Conservation (phyloP, 2,888 invertebrate genomes). For the Carcina quercana region DNA sequence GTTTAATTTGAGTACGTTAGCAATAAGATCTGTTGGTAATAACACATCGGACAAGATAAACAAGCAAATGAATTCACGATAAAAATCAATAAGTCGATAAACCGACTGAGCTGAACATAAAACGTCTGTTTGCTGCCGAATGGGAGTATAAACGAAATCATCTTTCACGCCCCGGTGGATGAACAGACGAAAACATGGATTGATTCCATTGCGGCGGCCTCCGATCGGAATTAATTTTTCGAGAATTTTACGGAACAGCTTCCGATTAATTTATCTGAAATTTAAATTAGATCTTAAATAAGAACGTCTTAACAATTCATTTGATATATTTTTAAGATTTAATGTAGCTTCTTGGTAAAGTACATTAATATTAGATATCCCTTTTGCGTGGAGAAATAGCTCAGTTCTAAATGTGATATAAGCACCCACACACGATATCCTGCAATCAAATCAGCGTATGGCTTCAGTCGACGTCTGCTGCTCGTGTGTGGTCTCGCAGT, state of each 20-base stretch:
- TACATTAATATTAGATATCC: no score
- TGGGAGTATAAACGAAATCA: slow-evolving; percentile 38
- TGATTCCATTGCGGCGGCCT: slow-evolving; percentile 32
- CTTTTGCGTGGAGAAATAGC: no score
- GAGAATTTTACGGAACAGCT: no score
- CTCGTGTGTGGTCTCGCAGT: slow-evolving; percentile 63
- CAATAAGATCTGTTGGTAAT: slow-evolving; percentile 37
- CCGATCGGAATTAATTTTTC: slow-evolving; percentile 15
- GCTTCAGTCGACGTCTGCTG: slow-evolving; percentile 56
- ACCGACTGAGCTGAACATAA: slow-evolving; percentile 34
- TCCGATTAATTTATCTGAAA: no score
- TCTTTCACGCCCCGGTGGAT: slow-evolving; percentile 31
- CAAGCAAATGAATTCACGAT: slow-evolving; percentile 45
- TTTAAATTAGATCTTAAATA: no score
- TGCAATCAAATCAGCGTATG: slow-evolving; percentile 61
- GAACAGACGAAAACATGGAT: slow-evolving; percentile 30
- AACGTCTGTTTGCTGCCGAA: slow-evolving; percentile 38
- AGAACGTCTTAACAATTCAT: no score
- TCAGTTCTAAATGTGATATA: slow-evolving; percentile 51
- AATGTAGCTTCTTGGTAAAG: no score
- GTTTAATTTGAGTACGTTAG: no score
- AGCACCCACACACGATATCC: slow-evolving; percentile 57
- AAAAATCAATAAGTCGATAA: slow-evolving; percentile 56
- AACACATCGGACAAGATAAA: slow-evolving; percentile 44
- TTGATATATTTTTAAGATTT: no score